Conservation (phyloP, 2,797 vertebrate genomes). For the Thaleichthys pacificus region DNA sequence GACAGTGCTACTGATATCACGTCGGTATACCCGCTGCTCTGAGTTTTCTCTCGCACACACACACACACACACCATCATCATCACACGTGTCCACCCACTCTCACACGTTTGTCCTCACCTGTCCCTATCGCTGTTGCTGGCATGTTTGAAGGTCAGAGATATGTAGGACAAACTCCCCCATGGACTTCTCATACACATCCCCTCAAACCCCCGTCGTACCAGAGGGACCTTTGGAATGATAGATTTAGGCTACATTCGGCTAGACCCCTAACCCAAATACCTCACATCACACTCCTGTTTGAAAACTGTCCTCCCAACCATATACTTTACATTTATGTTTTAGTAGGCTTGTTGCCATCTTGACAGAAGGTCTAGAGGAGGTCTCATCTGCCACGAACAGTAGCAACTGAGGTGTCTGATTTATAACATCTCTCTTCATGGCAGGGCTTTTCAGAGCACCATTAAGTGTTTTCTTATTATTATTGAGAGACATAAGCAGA, state of each 20-base stretch:
- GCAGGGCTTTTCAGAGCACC: background rate
- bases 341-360: background rate
- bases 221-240: background rate
- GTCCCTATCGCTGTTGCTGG: background rate
- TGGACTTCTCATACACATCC: background rate
- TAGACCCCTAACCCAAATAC: background rate
- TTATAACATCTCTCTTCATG: background rate
- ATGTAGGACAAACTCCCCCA: constrained; percentile 3
- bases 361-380: background rate
- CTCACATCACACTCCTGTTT: background rate
- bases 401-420: background rate
- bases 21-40: background rate
- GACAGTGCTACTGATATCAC: background rate
- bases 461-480: background rate
- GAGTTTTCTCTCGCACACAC: constrained; percentile 3
- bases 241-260: background rate
- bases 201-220: background rate
- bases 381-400: background rate
- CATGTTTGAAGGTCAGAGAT: constrained; percentile 5
- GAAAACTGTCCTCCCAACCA: background rate
- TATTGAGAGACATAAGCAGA: background rate
- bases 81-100: background rate
- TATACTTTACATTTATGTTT: background rate
- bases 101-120: constrained; percentile 7
- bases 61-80: background rate